Conservation (phyloP, 2,888 invertebrate species). For the Maniola hyperantus region DNA sequence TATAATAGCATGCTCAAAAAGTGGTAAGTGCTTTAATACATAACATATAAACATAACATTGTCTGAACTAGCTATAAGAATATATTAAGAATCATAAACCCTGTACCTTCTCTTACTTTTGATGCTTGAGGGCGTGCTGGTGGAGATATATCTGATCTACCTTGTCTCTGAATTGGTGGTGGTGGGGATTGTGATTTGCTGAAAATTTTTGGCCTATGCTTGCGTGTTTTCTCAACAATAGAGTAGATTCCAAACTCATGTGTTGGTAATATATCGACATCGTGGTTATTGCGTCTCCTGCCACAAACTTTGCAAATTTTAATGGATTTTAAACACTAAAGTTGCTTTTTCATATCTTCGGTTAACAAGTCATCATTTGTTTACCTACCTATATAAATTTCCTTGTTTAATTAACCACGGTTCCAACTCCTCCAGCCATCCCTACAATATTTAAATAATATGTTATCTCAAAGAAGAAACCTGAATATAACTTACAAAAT, state of each 20-base stretch:
- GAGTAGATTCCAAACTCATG: slow-evolving; percentile 73
- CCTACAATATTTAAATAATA: slow-evolving; percentile 50
- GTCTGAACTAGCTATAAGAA: slow-evolving; percentile 28
- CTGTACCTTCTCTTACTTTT: slow-evolving; percentile 60
- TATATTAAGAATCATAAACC: neutral
- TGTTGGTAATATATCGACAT: slow-evolving; percentile 60
- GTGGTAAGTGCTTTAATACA: slow-evolving; percentile 56
- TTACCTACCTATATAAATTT: slow-evolving; percentile 83
- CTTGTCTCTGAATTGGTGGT: slow-evolving; percentile 53
- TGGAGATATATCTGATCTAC: slow-evolving; percentile 47
- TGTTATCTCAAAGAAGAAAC: neutral
- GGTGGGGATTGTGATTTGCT: slow-evolving; percentile 58
- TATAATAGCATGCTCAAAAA: slow-evolving; percentile 54
- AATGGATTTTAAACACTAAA: slow-evolving; percentile 39
- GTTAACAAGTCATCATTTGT: slow-evolving; percentile 50
- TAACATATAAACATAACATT: slow-evolving; percentile 38
- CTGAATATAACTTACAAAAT: neutral
- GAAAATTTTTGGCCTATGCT: slow-evolving; percentile 52
- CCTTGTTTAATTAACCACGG: slow-evolving; percentile 80
- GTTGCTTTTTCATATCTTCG: slow-evolving; percentile 22
- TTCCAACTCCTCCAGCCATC: slow-evolving; percentile 71
- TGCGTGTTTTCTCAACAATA: slow-evolving; percentile 56
- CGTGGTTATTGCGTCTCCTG: slow-evolving; percentile 65
- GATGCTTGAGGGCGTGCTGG: slow-evolving; percentile 57
- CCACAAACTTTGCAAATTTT: slow-evolving; percentile 52